Conservation (phyloP, 2,113 vertebrate species). For the Numenius arquata region DNA sequence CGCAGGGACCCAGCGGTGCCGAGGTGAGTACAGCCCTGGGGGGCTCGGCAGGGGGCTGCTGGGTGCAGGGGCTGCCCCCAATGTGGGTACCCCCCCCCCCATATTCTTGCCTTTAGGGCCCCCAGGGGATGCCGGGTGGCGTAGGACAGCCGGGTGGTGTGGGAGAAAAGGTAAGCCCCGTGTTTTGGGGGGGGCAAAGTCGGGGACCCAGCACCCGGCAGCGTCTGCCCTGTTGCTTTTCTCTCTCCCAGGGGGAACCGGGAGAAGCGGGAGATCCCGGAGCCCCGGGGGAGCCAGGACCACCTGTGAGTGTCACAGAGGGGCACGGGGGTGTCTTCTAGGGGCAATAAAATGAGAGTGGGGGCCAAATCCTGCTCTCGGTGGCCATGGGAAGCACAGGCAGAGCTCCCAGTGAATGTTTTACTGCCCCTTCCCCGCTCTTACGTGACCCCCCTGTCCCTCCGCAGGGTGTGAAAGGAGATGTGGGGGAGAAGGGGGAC, state of each 20-base stretch:
- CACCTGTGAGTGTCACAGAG: slow-evolving; percentile 74
- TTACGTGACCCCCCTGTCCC: background rate
- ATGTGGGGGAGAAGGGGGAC: slow-evolving; percentile 90
- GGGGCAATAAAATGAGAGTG: background rate
- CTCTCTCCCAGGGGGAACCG: slow-evolving; percentile 80
- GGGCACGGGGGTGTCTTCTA: background rate
- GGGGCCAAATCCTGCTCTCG: background rate
- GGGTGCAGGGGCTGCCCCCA: background rate
- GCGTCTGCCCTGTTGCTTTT: background rate
- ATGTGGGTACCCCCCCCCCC: too few species aligned
- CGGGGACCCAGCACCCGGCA: background rate
- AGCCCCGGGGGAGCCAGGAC: slow-evolving; percentile 75
- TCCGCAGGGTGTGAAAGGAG: slow-evolving; percentile 83
- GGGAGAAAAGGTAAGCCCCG: slow-evolving; percentile 85
- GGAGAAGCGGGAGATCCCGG: slow-evolving; percentile 88
- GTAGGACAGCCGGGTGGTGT: slow-evolving; percentile 85
- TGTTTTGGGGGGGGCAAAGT: rapidly evolving
- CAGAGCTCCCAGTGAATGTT: background rate
- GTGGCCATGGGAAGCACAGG: too few species aligned
- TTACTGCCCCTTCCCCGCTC: background rate
- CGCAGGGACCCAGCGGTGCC: slow-evolving; percentile 77
- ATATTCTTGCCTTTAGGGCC: slow-evolving; percentile 69
- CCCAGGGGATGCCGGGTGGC: slow-evolving; percentile 80
- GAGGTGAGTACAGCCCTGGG: slow-evolving; percentile 72
- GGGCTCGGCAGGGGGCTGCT: background rate